These are phyloP conservation scores for Malachius bipustulatus DNA, from an alignment of 2,888 invertebrate genomes.

Conservation along the genomic window DNA sequence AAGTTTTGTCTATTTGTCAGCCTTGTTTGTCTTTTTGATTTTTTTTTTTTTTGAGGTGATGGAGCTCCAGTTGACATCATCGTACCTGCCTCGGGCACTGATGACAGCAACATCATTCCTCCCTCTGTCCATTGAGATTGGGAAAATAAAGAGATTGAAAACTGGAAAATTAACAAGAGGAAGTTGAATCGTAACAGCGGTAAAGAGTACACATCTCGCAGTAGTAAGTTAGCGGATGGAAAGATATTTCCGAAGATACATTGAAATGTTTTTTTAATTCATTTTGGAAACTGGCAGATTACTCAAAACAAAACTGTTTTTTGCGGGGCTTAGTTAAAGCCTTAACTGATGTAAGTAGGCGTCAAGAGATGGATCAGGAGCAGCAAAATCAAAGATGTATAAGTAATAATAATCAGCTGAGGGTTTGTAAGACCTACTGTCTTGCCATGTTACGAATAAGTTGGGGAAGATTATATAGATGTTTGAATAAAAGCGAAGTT, in stretches of 20 bases:
- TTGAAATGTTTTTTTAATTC: constrained; percentile 7
- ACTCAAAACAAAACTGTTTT: constrained; percentile 7
- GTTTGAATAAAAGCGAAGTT: no score
- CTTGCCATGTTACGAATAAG: constrained; percentile 7
- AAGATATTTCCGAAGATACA: constrained; percentile 4
- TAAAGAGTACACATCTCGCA: background rate
- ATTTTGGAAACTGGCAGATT: constrained; percentile 7
- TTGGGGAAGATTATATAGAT: constrained; percentile 6
- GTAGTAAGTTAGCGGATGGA: background rate
- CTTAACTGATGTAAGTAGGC: constrained; percentile 2
- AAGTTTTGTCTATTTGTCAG: no score
- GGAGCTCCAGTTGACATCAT: no score
- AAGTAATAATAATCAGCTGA: constrained; percentile 5
- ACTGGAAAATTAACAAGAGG: constrained; percentile 6
- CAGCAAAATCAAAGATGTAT: constrained; percentile 6
- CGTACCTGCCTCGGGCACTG: background rate
- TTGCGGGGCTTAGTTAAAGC: constrained; percentile 6
- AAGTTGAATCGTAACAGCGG: constrained; percentile 6
- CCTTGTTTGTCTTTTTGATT: no score
- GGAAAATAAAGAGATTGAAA: constrained; percentile 6
- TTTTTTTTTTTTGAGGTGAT: no score
- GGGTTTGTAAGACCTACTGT: constrained; percentile 8
- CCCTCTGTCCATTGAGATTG: constrained; percentile 3
- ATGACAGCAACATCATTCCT: constrained; percentile 4
- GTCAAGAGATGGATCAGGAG: no score